These are phyloP conservation scores for Crocuta crocuta DNA, from an alignment of 2,113 vertebrate genomes.

Conservation along the genomic window DNA sequence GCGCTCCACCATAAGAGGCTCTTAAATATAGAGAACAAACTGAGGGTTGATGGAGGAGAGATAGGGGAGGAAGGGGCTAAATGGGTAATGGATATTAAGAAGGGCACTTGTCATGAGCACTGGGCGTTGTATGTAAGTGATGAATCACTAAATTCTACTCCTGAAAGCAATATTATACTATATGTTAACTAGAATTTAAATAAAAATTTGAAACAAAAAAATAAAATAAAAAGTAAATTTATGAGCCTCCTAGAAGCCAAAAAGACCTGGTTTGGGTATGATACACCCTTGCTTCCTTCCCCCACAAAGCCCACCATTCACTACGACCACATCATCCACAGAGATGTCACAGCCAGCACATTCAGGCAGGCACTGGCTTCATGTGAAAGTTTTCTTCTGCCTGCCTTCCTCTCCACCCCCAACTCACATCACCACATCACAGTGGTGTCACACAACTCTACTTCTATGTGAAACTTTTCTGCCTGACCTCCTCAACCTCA, in stretches of 20 bases:
- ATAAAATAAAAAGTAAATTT: not conserved
- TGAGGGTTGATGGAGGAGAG: too few species aligned
- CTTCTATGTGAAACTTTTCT: conserved; percentile 17
- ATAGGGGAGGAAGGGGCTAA: too few species aligned
- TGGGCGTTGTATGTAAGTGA: too few species aligned
- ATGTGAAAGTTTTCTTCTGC: not conserved
- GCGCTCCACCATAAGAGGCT: too few species aligned
- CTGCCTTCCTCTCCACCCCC: not conserved
- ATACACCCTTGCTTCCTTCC: not conserved
- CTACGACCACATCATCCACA: not conserved
- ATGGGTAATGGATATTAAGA: too few species aligned
- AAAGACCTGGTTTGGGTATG: conserved; percentile 1
- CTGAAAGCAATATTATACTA: too few species aligned
- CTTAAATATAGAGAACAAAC: too few species aligned
- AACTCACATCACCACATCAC: not conserved
- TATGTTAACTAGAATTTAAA: too few species aligned
- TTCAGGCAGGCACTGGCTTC: not conserved
- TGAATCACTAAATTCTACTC: too few species aligned
- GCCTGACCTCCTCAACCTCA: not conserved
- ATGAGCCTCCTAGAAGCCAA: not conserved
- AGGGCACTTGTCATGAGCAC: too few species aligned
- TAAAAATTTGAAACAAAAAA: too few species aligned
- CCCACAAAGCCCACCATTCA: not conserved
- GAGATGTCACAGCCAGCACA: not conserved
- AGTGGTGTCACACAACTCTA: not conserved